phyloP scores from a whole-genome alignment of 1,140 invertebrate species.

The Pachypeltis micranthus region DNA sequence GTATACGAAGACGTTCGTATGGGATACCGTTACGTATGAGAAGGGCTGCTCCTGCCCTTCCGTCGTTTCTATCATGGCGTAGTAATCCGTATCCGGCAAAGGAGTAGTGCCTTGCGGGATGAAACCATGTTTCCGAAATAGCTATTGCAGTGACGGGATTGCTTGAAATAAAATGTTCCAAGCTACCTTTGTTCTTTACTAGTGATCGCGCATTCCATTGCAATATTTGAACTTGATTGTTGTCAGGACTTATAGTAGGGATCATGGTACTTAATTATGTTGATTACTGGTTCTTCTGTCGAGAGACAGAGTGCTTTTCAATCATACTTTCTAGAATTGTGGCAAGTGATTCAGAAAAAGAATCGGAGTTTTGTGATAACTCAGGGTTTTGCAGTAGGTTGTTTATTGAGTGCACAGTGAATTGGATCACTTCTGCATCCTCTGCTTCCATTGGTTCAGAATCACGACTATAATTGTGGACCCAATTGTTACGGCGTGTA shows the following conservation, averaged over 20 bases:
- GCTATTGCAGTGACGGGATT: neutral
- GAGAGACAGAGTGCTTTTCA: neutral
- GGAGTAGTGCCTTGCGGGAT: too few species aligned
- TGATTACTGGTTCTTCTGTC: neutral
- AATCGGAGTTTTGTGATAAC: too few species aligned
- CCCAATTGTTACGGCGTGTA: too few species aligned
- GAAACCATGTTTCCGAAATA: neutral
- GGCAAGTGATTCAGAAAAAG: neutral
- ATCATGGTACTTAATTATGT: neutral
- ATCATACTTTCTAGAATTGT: neutral
- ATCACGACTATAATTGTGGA: too few species aligned
- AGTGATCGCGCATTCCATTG: neutral
- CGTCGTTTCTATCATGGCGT: neutral
- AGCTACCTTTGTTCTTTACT: neutral
- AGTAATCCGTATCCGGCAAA: neutral
- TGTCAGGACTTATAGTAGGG: neutral
- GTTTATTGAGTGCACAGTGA: too few species aligned
- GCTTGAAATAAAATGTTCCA: neutral
- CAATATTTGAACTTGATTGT: neutral
- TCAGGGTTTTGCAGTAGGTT: too few species aligned
- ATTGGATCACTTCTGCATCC: too few species aligned
- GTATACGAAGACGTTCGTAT: neutral
- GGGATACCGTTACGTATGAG: neutral
- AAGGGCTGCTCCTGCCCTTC: neutral
- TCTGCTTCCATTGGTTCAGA: too few species aligned